Percentiles rank a stretch among this genome's conserved stretches.
These are phyloP conservation scores for Tokudaia tokunoshimensis DNA, from an alignment of 2,797 vertebrate genomes.

Conservation along the genomic window DNA sequence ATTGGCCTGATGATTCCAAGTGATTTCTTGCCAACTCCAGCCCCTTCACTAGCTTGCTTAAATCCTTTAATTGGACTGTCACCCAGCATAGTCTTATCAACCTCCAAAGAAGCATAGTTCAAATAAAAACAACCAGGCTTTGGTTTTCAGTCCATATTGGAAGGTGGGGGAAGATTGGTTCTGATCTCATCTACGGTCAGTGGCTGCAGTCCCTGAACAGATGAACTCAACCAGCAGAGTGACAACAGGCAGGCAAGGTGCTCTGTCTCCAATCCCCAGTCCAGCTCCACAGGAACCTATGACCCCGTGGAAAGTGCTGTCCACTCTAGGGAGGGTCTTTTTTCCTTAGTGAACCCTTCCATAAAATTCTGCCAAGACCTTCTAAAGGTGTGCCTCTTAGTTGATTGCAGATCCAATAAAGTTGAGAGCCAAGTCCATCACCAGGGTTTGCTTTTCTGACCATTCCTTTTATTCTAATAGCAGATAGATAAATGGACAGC, in stretches of 20 bases:
- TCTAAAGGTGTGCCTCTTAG: background rate
- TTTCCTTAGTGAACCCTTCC: background rate
- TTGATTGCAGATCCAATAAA: background rate
- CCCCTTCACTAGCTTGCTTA: background rate
- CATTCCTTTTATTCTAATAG: slow-evolving; percentile 27
- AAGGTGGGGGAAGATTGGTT: no score
- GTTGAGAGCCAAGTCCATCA: background rate
- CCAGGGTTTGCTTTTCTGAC: background rate
- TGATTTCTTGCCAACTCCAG: background rate
- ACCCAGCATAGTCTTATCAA: background rate
- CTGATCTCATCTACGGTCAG: background rate
- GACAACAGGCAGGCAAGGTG: background rate
- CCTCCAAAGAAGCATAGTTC: background rate
- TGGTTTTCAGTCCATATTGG: no score
- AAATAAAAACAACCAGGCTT: background rate
- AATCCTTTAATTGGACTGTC: background rate
- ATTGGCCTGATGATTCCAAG: background rate
- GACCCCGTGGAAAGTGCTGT: background rate
- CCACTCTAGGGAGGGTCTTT: background rate
- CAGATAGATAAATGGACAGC: background rate
- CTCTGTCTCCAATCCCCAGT: background rate
- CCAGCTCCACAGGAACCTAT: background rate
- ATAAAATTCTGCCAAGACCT: background rate
- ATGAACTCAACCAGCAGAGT: background rate
- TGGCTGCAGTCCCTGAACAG: background rate